Evolutionary conservation across 2,888 invertebrate species (phyloP).

Genomic region (Eupithecia subumbrata): DNA sequence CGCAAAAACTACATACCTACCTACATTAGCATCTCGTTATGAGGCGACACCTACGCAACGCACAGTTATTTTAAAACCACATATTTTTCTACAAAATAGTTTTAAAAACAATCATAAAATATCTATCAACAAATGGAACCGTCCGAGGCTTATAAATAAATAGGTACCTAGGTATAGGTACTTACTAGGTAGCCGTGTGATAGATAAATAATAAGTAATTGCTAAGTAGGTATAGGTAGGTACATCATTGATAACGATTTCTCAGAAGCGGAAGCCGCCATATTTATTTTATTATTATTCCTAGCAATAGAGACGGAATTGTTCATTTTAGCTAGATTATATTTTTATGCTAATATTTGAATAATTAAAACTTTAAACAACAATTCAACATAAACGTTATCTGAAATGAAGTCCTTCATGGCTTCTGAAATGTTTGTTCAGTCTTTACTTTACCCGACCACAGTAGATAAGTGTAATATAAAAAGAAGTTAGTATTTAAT

Average conservation of each 20-base stretch:
- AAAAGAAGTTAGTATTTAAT: too few species aligned
- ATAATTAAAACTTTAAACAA: neutral
- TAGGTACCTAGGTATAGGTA: too few species aligned
- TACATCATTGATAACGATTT: neutral
- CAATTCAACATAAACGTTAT: neutral
- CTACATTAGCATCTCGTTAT: too few species aligned
- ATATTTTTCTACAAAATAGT: too few species aligned
- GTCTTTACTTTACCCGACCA: neutral
- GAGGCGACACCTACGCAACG: too few species aligned
- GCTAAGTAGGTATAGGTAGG: neutral
- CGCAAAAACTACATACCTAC: too few species aligned
- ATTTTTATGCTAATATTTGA: conserved; percentile 7
- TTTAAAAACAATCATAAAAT: too few species aligned
- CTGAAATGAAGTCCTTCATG: neutral
- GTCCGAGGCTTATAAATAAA: too few species aligned
- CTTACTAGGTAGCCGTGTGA: neutral
- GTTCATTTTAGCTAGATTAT: neutral
- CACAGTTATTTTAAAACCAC: too few species aligned
- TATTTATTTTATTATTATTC: neutral
- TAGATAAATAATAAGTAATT: neutral
- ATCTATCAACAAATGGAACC: too few species aligned
- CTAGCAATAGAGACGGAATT: neutral
- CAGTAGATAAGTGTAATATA: neutral
- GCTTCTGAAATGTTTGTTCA: neutral
- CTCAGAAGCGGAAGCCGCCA: neutral